Evolutionary conservation across 2,797 vertebrate species (phyloP).

Genomic region (Microhierax caerulescens): DNA sequence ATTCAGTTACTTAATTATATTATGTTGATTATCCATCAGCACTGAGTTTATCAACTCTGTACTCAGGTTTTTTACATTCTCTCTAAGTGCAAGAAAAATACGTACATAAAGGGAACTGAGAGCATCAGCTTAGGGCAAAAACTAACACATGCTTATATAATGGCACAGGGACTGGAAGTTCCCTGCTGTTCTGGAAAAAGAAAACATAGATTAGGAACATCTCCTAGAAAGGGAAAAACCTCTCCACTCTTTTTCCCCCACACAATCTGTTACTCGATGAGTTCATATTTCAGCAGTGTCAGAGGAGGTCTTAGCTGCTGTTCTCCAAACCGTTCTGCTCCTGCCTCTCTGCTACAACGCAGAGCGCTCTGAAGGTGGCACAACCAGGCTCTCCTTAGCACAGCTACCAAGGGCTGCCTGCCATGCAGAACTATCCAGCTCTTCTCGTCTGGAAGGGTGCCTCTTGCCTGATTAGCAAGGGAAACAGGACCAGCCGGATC

Average conservation of each 20-base stretch:
- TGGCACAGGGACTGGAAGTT: slow-evolving; percentile 16
- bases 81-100: background rate
- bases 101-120: background rate
- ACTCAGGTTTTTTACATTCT: background rate
- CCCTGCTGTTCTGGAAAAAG: slow-evolving; percentile 20
- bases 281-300: background rate
- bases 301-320: background rate
- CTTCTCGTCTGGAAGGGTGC: background rate
- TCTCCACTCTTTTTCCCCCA: slow-evolving; percentile 12
- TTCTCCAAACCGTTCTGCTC: background rate
- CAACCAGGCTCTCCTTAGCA: background rate
- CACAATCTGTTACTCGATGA: slow-evolving; percentile 28
- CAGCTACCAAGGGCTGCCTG: background rate
- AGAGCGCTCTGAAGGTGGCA: background rate
- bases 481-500: background rate
- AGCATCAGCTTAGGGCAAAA: background rate
- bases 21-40: background rate
- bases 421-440: background rate
- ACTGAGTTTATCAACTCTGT: background rate
- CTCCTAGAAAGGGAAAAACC: slow-evolving; percentile 34
- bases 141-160: slow-evolving; percentile 35
- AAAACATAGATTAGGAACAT: slow-evolving; percentile 25
- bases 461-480: background rate
- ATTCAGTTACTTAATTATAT: slow-evolving; percentile 29
- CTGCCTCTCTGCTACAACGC: background rate